Percentiles rank a stretch among this genome's conserved stretches.
Evolutionary conservation across 2,888 invertebrate species (phyloP).

Genomic region (Coelopa pilipes): DNA sequence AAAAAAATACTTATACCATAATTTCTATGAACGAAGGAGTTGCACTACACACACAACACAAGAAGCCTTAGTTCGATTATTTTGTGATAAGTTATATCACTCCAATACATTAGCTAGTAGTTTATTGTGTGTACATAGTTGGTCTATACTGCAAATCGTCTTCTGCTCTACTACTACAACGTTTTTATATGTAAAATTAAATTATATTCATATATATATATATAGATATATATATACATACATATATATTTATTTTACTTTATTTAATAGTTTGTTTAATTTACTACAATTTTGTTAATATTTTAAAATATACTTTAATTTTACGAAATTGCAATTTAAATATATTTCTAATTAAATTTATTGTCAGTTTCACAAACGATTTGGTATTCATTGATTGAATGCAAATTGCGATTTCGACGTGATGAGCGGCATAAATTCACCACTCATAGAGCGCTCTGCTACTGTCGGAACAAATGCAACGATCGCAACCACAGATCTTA

Average conservation of each 20-base stretch:
- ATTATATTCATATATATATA: not conserved
- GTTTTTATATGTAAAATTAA: slow-evolving; percentile 12
- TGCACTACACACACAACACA: not conserved
- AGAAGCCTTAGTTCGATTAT: not conserved
- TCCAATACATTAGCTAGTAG: slow-evolving; percentile 15
- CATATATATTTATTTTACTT: slow-evolving; percentile 17
- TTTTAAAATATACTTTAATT: slow-evolving; percentile 22
- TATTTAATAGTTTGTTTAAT: slow-evolving; percentile 23
- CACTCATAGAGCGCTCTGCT: not conserved
- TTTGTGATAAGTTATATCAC: slow-evolving; percentile 14
- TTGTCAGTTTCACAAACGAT: no score
- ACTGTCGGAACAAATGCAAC: not conserved
- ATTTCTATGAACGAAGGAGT: slow-evolving; percentile 18
- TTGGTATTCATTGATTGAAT: not conserved
- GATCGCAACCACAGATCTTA: not conserved
- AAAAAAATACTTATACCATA: slow-evolving; percentile 31
- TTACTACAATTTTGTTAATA: slow-evolving; percentile 28
- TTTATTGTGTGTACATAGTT: slow-evolving; percentile 12
- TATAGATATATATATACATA: not conserved
- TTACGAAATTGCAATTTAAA: slow-evolving; percentile 16
- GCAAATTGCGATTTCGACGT: not conserved
- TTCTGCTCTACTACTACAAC: not conserved
- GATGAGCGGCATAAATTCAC: not conserved
- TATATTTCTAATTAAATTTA: slow-evolving; percentile 10
- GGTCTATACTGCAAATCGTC: not conserved